Evolutionary conservation across 1,140 invertebrate genomes (phyloP).

Genomic region (Zelostemma sp.): DNA sequence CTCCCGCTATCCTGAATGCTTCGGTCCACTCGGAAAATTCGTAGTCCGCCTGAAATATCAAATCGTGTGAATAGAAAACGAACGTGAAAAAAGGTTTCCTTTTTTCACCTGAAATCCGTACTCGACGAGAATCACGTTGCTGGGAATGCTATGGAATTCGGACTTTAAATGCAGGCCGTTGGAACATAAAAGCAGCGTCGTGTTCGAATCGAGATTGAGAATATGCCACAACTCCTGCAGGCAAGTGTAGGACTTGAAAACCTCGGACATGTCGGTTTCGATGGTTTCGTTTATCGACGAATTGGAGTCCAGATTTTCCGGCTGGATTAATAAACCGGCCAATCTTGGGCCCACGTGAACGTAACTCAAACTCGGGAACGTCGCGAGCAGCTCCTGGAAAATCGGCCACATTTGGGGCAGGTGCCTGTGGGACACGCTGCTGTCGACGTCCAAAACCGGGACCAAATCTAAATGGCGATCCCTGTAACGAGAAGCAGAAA

Average conservation of each 20-base stretch:
- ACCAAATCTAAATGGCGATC: constrained; percentile 71
- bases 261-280: constrained; percentile 68
- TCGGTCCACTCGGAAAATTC: constrained; percentile 75
- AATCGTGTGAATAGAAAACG: too few relatives aligned
- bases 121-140: constrained; percentile 75
- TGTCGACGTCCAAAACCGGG: constrained; percentile 75
- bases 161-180: constrained; percentile 70
- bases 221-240: constrained; percentile 71
- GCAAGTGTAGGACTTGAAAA: constrained; percentile 66
- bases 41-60: constrained; percentile 73
- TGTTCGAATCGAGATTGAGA: constrained; percentile 70
- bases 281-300: constrained; percentile 65
- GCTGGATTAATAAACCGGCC: constrained; percentile 71
- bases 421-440: constrained; percentile 71
- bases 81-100: too few relatives aligned
- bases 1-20: constrained; percentile 70
- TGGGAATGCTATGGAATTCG: constrained; percentile 69
- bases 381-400: constrained; percentile 71
- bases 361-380: constrained; percentile 70
- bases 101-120: constrained; percentile 76
- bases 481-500: constrained; percentile 53
- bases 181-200: constrained; percentile 74
- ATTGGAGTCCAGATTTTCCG: constrained; percentile 63
- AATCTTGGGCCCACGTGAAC: constrained; percentile 75
- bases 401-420: constrained; percentile 72